Evolutionary conservation across 2,797 vertebrate genomes (phyloP).

Genomic region (Perodicticus potto): DNA sequence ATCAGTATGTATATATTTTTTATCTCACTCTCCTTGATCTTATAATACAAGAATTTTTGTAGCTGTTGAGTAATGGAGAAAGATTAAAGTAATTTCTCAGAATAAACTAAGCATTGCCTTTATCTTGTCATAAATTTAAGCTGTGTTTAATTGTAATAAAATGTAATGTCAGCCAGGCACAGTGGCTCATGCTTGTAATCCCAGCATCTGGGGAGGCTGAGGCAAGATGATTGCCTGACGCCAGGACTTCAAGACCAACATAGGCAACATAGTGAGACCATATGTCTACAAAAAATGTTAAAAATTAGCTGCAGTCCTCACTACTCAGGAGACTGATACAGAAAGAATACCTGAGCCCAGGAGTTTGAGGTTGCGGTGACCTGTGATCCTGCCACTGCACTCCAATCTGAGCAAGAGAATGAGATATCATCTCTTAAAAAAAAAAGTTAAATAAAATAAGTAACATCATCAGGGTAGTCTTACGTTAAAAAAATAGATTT

Average conservation of each 20-base stretch:
- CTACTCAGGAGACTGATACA: neutral
- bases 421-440: neutral
- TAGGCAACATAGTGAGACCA: neutral
- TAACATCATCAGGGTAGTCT: neutral
- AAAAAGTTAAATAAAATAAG: slow-evolving; percentile 1
- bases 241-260: neutral
- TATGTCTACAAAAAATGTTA: neutral
- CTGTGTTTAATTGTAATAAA: slow-evolving; percentile 42
- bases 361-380: neutral
- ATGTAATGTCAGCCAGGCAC: slow-evolving; percentile 13
- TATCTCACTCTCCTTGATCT: slow-evolving; percentile 15
- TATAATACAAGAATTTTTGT: neutral
- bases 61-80: neutral
- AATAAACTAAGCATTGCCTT: slow-evolving; percentile 29
- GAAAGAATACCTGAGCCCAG: neutral
- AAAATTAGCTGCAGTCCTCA: neutral
- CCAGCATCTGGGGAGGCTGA: neutral
- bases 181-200: neutral
- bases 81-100: slow-evolving; percentile 51
- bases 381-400: neutral
- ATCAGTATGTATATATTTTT: neutral
- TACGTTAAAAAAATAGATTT: slow-evolving; percentile 18
- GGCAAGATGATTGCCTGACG: neutral
- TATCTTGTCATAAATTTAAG: slow-evolving; percentile 41
- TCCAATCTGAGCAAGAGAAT: neutral